Conservation (phyloP, 2,888 invertebrate species). For the Eilema griseolum region DNA sequence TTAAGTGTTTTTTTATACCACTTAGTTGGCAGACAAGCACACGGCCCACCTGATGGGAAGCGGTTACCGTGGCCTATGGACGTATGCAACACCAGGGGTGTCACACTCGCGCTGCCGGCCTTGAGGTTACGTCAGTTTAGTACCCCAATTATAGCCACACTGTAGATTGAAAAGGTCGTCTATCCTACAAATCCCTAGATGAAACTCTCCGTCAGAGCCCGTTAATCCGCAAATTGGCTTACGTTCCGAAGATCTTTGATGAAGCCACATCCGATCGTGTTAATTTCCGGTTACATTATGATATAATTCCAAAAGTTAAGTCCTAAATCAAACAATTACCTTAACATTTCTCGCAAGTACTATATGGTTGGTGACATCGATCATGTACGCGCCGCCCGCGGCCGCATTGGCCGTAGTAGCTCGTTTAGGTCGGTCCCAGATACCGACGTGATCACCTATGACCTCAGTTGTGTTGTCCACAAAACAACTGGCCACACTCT, state of each 20-base stretch:
- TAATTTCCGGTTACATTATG: neutral
- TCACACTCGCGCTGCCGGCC: too few species aligned
- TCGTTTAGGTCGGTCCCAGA: slow-evolving; percentile 88
- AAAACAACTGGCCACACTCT: slow-evolving; percentile 79
- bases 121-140: too few species aligned
- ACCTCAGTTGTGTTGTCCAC: slow-evolving; percentile 72
- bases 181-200: neutral
- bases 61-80: too few species aligned
- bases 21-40: too few species aligned
- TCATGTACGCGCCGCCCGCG: slow-evolving; percentile 82
- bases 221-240: neutral
- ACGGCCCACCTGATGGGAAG: too few species aligned
- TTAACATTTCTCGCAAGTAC: slow-evolving; percentile 73
- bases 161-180: neutral
- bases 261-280: neutral
- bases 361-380: slow-evolving; percentile 75
- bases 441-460: slow-evolving; percentile 82
- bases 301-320: neutral
- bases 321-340: slow-evolving; percentile 54
- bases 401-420: slow-evolving; percentile 75
- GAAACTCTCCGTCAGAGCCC: neutral
- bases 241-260: neutral
- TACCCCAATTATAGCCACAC: too few species aligned
- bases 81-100: too few species aligned
- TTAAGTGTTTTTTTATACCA: too few species aligned